phyloP scores from a whole-genome alignment of 2,888 invertebrate genomes.

The Argyra leucocephala region DNA sequence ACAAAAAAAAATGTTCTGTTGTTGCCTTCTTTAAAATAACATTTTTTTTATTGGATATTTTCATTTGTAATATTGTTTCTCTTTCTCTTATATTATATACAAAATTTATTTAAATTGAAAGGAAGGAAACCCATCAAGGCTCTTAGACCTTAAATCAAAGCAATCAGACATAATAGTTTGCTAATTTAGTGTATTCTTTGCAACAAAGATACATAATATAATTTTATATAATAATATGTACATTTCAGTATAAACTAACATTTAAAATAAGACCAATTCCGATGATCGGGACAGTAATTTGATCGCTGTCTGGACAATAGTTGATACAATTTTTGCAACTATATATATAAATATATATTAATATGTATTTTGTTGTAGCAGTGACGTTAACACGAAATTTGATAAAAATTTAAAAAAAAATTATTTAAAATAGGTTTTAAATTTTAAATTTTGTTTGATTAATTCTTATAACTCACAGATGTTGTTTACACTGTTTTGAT shows the following conservation, averaged over 20 bases:
- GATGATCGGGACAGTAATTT: neutral
- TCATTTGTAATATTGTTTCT: neutral
- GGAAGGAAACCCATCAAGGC: neutral
- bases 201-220: too few relatives aligned
- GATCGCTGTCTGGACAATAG: neutral
- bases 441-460: too few relatives aligned
- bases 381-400: too few relatives aligned
- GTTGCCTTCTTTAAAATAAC: neutral
- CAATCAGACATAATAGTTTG: constrained; percentile 4
- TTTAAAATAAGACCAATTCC: neutral
- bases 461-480: too few relatives aligned
- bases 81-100: neutral
- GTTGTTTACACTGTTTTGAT: too few relatives aligned
- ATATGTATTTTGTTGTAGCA: too few relatives aligned
- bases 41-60: neutral
- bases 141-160: neutral
- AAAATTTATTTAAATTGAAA: neutral
- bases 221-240: too few relatives aligned
- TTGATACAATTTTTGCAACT: too few relatives aligned
- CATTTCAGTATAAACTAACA: neutral
- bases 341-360: too few relatives aligned
- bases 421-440: too few relatives aligned
- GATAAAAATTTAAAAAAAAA: too few relatives aligned
- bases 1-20: neutral
- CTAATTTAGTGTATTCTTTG: neutral